Conservation (phyloP, 2,113 vertebrate genomes). For the Hydropotes inermis region DNA sequence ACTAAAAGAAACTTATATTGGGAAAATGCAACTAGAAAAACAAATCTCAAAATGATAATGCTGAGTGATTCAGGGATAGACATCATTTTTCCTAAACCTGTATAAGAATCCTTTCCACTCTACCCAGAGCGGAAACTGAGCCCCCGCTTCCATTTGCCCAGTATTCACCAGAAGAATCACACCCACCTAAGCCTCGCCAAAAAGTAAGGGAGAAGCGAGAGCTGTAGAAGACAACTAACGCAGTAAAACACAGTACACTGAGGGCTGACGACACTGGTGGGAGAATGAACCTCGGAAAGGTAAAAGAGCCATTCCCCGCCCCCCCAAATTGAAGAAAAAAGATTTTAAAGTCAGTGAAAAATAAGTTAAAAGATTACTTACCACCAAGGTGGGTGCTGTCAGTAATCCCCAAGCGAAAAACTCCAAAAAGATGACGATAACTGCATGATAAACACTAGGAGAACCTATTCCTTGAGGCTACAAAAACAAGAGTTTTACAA, state of each 20-base stretch:
- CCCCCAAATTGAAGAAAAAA: background rate
- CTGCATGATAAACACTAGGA: slow-evolving; percentile 93
- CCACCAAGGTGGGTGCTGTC: slow-evolving; percentile 90
- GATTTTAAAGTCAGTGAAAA: background rate
- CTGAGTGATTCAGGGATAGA: background rate
- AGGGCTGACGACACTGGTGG: background rate
- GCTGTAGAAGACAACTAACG: background rate
- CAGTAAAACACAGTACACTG: background rate
- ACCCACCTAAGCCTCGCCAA: background rate
- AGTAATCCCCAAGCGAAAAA: slow-evolving; percentile 93
- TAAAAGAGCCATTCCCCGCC: background rate
- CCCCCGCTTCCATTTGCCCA: background rate
- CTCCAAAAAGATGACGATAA: slow-evolving; percentile 93
- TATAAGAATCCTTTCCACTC: background rate
- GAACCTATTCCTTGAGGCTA: slow-evolving; percentile 92
- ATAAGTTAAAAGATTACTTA: slow-evolving; percentile 76
- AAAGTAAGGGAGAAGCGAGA: background rate
- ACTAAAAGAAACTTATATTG: background rate
- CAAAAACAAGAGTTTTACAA: slow-evolving; percentile 54
- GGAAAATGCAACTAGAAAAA: background rate
- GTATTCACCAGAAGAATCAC: background rate
- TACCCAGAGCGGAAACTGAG: background rate
- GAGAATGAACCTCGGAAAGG: background rate
- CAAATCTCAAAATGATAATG: background rate
- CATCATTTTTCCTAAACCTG: background rate